Base-by-base conservation (phyloP, 2,797 vertebrate genomes). In the Acipenser oxyrinchus region DNA sequence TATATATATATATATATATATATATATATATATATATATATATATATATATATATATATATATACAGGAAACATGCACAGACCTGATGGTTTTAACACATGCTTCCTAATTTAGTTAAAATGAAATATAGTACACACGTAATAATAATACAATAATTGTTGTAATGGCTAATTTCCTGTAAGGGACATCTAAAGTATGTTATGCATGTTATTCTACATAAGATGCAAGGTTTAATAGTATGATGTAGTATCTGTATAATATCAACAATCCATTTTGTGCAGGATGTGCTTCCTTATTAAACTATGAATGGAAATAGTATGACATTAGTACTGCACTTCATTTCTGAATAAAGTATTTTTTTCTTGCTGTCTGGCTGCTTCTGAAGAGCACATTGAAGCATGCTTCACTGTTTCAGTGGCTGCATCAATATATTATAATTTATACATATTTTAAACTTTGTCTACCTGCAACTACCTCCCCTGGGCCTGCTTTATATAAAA, bases 361-460 rank as follows among this genome's bases (percentile, higher is more conserved):
- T 11, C 65, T 55, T 57, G 8, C 49, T 51, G 62, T 57, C 52
- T 15, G 52, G 65, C 60, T 63, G 49, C 49, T 60, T 68, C 60
- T 63, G 23, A n/a, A 66, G 53, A 53, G 48, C 52, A 68, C 57
- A 65, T 62, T 75, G 73, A 15, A 73, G 63, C 68, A 60, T 49
- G 67, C 57, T 71, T 72, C 62, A 49, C 69, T 65, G 70, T 79
- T 73, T 64, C 68, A 72, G 60, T 60, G 15, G 48, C 69, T 69
- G 70, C 81, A 81, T 84, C 18, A 78, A 82, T 86, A 79, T 83
- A 82, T 81, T 73, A 86, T 84, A 67, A 71, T 76, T 72, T 82
- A 86, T 87, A 79, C 83, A 83, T 86, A 85, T 85, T 88, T 86
- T 66, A 85, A 66, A 72, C 75, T 70, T 72, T 15, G 73, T 65